Evolutionary conservation across 2,113 vertebrate species (phyloP).

Genomic region (Gavialis gangeticus): DNA sequence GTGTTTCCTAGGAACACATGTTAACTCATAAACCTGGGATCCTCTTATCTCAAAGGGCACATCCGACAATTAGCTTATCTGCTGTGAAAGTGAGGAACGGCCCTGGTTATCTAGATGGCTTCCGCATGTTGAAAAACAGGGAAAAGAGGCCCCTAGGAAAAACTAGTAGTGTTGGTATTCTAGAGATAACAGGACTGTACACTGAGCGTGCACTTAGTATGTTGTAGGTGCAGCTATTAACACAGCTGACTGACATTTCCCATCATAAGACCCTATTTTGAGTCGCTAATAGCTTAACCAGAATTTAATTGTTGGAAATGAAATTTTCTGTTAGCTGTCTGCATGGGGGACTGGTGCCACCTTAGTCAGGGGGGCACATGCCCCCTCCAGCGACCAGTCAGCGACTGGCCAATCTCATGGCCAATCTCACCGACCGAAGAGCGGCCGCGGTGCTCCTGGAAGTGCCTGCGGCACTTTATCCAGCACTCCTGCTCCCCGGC

Average conservation of each 20-base stretch:
- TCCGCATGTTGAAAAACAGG: conserved; percentile 31
- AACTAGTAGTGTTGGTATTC: fast-evolving
- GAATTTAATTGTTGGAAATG: neutral
- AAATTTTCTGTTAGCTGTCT: neutral
- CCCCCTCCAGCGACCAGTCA: too few relatives aligned
- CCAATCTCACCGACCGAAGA: too few relatives aligned
- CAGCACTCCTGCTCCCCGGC: too few relatives aligned
- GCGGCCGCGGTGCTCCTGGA: too few relatives aligned
- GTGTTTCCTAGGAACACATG: conserved; percentile 60
- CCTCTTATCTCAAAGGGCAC: conserved; percentile 76
- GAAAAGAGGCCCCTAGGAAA: conserved; percentile 10
- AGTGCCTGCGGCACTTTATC: too few relatives aligned
- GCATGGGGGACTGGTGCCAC: too few relatives aligned
- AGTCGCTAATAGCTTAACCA: neutral
- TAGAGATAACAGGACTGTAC: neutral
- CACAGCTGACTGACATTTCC: neutral
- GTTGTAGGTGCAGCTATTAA: neutral
- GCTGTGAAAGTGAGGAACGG: conserved; percentile 66
- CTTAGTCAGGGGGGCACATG: too few relatives aligned
- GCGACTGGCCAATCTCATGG: too few relatives aligned
- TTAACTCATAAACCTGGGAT: conserved; percentile 67
- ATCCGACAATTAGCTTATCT: conserved; percentile 80
- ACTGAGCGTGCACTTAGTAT: neutral
- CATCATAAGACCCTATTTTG: neutral
- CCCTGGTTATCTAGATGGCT: conserved; percentile 67